Evolutionary conservation across 2,113 vertebrate genomes (phyloP).

Genomic region (Sphyrna mokarran): DNA sequence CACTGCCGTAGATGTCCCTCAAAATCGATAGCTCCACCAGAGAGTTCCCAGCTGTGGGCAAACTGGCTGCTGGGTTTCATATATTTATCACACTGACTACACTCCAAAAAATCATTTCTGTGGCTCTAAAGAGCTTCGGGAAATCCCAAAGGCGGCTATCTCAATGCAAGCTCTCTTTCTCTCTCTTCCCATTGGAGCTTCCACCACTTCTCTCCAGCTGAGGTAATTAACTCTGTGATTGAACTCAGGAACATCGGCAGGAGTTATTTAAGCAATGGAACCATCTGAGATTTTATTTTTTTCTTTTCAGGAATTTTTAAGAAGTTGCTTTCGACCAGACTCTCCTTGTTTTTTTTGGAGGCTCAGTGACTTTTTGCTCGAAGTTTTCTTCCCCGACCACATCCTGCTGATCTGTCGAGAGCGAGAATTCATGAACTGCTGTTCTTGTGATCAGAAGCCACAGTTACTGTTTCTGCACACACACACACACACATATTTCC

Average conservation of each 20-base stretch:
- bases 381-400: constrained; percentile 45
- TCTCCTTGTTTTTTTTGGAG: background rate
- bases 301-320: background rate
- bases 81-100: background rate
- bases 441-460: background rate
- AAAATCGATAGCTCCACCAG: background rate
- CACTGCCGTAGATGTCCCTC: background rate
- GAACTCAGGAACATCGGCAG: background rate
- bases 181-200: background rate
- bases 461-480: background rate
- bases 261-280: background rate
- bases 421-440: background rate
- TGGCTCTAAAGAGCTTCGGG: background rate
- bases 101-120: background rate
- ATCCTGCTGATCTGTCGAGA: background rate
- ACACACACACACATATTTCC: background rate
- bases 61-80: background rate
- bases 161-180: background rate
- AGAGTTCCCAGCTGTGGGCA: background rate
- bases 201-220: background rate
- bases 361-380: background rate
- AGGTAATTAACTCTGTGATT: background rate
- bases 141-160: background rate
- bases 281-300: background rate
- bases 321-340: background rate